Evolutionary conservation across 2,797 vertebrate species (phyloP), one percentile per base, ranked within the genome.

Genomic region (Phalloptychus januarius): DNA sequence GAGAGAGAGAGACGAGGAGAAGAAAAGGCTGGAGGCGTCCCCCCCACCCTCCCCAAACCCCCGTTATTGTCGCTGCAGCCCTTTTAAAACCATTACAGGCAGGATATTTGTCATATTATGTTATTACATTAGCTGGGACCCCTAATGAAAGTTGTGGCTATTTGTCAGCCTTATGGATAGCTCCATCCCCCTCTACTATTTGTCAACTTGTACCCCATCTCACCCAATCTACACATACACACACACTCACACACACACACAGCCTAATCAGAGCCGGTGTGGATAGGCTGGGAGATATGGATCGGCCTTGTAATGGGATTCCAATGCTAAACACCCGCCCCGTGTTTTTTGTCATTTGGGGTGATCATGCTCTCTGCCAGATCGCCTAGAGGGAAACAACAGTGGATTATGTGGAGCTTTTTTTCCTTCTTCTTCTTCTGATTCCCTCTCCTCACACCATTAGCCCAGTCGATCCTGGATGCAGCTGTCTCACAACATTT

Each of bases 71-170:
- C 90, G 81, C 81, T 75, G 84, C 82, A 89, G 86, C 91, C 88
- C 88, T 94, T 93, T 94, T 93, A 91, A 94, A 94, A 91, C 94
- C 94, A 95, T 95, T 95, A 95, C 86, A 93, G 92, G 89, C 82
- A 88, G 93, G 92, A 92, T 92, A 95, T 95, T 95, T 95, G 95
- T 95, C 94, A 95, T 95, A 95, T 95, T 94, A 95, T 95, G 95
- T 94, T 95, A 96, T 96, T 95, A 95, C 94, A 95, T 96, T 96
- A 95, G 94, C 93, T 79, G 71, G 88, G 92, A 92, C 85, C 91
- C 92, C 93, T 96, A 95, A 96, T 95, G 94, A 96, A 96, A 96
- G 94, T 93, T 93, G 91, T 87, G 92, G 94, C 92, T 87, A 95
- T 96, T 95, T 94, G 93, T 96, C 95, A 95, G 92, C 89, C 89